Evolutionary conservation across 2,797 vertebrate species (phyloP), one percentile per base, ranked within the genome.

Genomic region (Arrhamphus sclerolepis): DNA sequence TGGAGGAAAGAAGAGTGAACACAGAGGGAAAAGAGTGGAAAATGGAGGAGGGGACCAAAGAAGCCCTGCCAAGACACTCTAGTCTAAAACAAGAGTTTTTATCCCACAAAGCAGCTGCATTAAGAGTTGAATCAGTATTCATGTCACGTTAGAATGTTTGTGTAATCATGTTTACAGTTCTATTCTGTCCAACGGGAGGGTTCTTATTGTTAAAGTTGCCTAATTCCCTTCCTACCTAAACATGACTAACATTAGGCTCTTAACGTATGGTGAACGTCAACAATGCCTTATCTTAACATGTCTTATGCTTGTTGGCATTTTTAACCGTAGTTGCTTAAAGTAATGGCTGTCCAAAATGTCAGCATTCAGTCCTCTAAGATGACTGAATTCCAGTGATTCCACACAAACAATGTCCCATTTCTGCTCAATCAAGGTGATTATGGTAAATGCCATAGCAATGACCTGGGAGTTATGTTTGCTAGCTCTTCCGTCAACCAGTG

Each of bases 361-460:
- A 54, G 28, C 24, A 56, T 71, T 64, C 47, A 78, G 20, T 66
- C 28, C 55, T 26, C 42, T 59, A 62, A 64, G 40, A 57, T 59
- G 5, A 19, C 56, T 29, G 53, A 43, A 70, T 71, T 72, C 68
- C 71, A 26, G 62, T 51, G 16, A 71, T 66, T 76, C 55, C n/a
- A 50, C 56, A 80, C 50, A 40, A 56, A 87, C 77, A 89, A 76
- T 77, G 83, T 70, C 51, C 31, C 28, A 13, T 53, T 83, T 88
- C 65, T 22, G 57, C 66, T 80, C 70, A 53, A 66, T 67, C 61
- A 42, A 56, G 53, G 61, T 56, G 60, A 83, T 87, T 77, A 70
- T 51, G 55, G 21, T 57, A 71, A 83, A 84, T 60, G 61, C 66
- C 24, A 44, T 16, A 47, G 63, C 44, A 59, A 41, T 21, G 56